These are phyloP conservation scores for Drosophila mercatorum DNA, from an alignment of 2,888 invertebrate genomes.

Conservation along the genomic window DNA sequence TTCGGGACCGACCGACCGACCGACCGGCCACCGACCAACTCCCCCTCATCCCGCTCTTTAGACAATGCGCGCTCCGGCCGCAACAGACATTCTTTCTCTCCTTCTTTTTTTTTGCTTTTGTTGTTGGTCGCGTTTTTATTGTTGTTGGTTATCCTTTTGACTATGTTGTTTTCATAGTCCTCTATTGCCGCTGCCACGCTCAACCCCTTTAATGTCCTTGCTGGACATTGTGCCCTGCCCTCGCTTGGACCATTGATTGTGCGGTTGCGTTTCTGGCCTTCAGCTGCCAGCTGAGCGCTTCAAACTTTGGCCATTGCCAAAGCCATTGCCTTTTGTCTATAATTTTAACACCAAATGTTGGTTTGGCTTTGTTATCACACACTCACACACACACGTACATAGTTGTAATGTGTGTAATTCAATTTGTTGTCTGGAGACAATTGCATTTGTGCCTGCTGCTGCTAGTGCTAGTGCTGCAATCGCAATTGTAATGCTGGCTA, in stretches of 20 bases:
- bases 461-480: slow-evolving; percentile 24
- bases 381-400: neutral
- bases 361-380: slow-evolving; percentile 10
- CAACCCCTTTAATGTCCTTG: slow-evolving; percentile 19
- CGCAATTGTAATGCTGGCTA: slow-evolving; percentile 44
- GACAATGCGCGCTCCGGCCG: slow-evolving; percentile 16
- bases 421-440: slow-evolving; percentile 57
- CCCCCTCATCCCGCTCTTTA: neutral
- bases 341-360: slow-evolving; percentile 51
- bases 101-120: neutral
- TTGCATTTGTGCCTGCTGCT: slow-evolving; percentile 41
- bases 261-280: slow-evolving; percentile 51
- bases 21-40: neutral
- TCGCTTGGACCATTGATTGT: slow-evolving; percentile 53
- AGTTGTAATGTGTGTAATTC: slow-evolving; percentile 40
- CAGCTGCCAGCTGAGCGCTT: slow-evolving; percentile 34
- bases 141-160: slow-evolving; percentile 70
- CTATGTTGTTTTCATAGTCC: slow-evolving; percentile 64
- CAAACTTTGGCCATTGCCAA: slow-evolving; percentile 6
- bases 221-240: slow-evolving; percentile 32
- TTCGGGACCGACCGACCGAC: slow-evolving; percentile 3
- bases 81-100: neutral
- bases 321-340: slow-evolving; percentile 27
- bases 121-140: slow-evolving; percentile 58
- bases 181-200: slow-evolving; percentile 41